Conservation (phyloP, 35 echinoderm and acorn worm species). For the Chiridota heheva region DNA sequence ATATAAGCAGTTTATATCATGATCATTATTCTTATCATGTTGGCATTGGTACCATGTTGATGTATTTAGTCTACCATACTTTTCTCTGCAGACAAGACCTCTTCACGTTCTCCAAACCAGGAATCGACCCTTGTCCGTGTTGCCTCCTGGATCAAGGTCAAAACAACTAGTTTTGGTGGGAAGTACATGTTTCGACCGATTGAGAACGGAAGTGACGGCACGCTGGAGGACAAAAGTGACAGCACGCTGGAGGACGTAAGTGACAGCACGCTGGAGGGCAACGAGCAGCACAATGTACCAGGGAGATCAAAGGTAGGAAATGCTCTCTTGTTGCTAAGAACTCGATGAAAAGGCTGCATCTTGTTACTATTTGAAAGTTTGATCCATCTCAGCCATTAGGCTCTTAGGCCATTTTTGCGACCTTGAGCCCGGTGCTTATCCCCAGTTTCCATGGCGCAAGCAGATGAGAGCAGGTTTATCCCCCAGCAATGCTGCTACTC, state of each 20-base stretch:
- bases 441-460: too few relatives aligned
- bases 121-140: constrained; percentile 43
- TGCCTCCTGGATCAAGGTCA: constrained; percentile 55
- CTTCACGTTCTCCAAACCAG: too few relatives aligned
- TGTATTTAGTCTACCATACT: neutral
- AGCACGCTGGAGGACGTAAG: neutral
- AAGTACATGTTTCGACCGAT: constrained; percentile 58
- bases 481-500: too few relatives aligned
- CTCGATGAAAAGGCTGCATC: neutral
- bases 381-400: neutral
- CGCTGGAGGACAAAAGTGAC: constrained; percentile 22
- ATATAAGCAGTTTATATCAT: neutral
- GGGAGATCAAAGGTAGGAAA: neutral
- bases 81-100: too few relatives aligned
- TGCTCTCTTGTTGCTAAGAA: neutral
- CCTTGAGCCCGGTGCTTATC: too few relatives aligned
- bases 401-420: too few relatives aligned
- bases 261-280: neutral
- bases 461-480: too few relatives aligned
- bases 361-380: neutral
- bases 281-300: neutral
- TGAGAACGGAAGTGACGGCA: too few relatives aligned
- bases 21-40: neutral
- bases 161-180: constrained; percentile 54
- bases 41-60: neutral